Evolutionary conservation across 2,113 vertebrate genomes (phyloP).

Genomic region (Brachyistius frenatus): DNA sequence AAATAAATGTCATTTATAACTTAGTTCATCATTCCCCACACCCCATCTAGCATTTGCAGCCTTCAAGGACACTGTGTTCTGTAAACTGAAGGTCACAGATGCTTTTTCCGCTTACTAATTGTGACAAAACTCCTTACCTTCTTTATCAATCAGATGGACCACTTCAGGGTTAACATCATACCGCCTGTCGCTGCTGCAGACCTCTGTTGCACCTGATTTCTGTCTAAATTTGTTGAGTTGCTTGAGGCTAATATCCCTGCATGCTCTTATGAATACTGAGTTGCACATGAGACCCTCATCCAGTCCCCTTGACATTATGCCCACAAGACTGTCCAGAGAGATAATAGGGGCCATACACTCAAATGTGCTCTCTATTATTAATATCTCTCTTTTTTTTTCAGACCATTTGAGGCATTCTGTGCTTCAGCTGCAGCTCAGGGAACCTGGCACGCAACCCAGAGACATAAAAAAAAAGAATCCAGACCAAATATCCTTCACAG

Average conservation of each 20-base stretch:
- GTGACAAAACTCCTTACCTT: neutral
- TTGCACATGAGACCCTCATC: conserved; percentile 38
- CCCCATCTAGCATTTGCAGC: too few relatives aligned
- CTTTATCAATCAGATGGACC: neutral
- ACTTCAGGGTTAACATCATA: neutral
- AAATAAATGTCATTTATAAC: too few relatives aligned
- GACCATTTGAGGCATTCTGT: conserved; percentile 41
- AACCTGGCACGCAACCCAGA: conserved; percentile 13
- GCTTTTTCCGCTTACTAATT: neutral
- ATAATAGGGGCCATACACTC: conserved; percentile 60
- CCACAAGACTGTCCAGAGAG: conserved; percentile 53
- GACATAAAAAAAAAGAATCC: neutral
- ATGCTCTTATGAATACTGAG: conserved; percentile 54
- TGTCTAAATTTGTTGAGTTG: conserved; percentile 45
- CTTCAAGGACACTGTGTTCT: too few relatives aligned
- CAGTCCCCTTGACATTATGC: conserved; percentile 53
- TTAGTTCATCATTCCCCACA: too few relatives aligned
- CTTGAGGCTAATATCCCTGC: conserved; percentile 39
- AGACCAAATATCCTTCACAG: conserved; percentile 4
- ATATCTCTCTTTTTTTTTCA: conserved; percentile 42
- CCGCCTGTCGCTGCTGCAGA: conserved; percentile 16
- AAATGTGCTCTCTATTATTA: conserved; percentile 57
- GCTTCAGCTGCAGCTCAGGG: conserved; percentile 35
- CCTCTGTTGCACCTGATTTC: conserved; percentile 24
- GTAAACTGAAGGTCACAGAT: neutral